Percentiles rank a stretch among this genome's conserved stretches.
Evolutionary conservation across 2,113 vertebrate genomes (phyloP).

Genomic region (Xiphorhynchus elegans): DNA sequence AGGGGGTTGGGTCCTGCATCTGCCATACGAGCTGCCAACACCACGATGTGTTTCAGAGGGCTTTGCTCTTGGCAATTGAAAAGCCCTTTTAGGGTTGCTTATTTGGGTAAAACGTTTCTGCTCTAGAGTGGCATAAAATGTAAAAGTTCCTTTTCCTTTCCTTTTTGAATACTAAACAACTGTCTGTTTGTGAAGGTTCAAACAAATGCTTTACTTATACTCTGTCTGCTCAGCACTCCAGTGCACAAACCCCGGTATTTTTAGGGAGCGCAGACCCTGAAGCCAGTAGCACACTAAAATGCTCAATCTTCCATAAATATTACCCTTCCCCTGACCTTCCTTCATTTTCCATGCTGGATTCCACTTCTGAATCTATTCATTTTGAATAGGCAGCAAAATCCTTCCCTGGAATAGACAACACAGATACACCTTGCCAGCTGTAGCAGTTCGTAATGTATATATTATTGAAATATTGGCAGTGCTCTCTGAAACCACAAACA

Average conservation of each 20-base stretch:
- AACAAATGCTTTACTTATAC: neutral
- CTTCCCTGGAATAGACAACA: constrained; percentile 51
- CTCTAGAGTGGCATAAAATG: neutral
- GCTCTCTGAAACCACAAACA: constrained; percentile 51
- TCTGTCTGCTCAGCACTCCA: constrained; percentile 39
- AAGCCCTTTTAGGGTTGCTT: neutral
- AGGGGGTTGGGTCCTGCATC: neutral
- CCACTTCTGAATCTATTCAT: constrained; percentile 68
- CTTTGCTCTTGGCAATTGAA: neutral
- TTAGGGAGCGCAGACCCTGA: constrained; percentile 32
- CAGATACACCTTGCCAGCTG: constrained; percentile 63
- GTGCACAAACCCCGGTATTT: neutral
- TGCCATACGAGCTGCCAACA: rapidly evolving
- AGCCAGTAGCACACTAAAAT: constrained; percentile 62
- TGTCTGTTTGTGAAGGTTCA: neutral
- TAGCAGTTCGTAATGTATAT: constrained; percentile 66
- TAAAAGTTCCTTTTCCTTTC: neutral
- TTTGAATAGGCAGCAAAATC: constrained; percentile 68
- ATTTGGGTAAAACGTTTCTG: neutral
- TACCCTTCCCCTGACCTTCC: constrained; percentile 69
- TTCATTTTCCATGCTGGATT: constrained; percentile 73
- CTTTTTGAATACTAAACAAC: neutral
- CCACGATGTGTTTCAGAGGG: neutral
- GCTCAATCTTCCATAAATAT: constrained; percentile 60
- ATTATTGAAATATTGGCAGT: constrained; percentile 50